Percentiles rank a stretch among this genome's conserved stretches.
phyloP scores from a whole-genome alignment of 1,140 invertebrate genomes.

The Varroa destructor region DNA sequence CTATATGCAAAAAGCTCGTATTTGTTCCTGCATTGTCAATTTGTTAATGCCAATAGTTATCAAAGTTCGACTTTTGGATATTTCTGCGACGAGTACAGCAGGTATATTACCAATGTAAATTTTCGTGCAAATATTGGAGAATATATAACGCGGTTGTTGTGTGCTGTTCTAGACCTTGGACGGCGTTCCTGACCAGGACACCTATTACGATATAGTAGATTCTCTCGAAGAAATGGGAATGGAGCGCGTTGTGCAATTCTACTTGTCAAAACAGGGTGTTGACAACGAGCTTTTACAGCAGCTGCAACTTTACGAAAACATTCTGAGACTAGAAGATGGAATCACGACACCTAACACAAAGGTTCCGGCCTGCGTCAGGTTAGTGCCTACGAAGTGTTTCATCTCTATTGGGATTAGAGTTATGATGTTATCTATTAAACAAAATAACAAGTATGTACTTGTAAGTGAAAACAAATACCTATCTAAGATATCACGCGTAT shows the following conservation, averaged over 20 bases:
- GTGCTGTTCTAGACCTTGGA: constrained; percentile 53
- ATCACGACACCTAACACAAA: neutral
- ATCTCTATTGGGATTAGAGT: too few relatives aligned
- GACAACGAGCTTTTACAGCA: constrained; percentile 83
- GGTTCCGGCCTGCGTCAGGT: constrained; percentile 27
- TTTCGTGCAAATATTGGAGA: too few relatives aligned
- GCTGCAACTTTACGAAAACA: constrained; percentile 75
- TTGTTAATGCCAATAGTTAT: too few relatives aligned
- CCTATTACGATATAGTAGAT: constrained; percentile 96
- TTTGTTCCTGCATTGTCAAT: too few relatives aligned
- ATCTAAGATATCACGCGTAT: too few relatives aligned
- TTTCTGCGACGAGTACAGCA: too few relatives aligned
- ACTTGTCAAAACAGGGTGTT: constrained; percentile 82
- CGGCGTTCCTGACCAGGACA: constrained; percentile 88
- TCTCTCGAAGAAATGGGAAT: constrained; percentile 89
- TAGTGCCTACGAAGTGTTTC: neutral
- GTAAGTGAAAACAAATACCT: too few relatives aligned
- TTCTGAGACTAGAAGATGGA: constrained; percentile 17
- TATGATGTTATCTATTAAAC: too few relatives aligned
- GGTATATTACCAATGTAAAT: too few relatives aligned
- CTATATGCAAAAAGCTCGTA: too few relatives aligned
- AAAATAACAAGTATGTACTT: too few relatives aligned
- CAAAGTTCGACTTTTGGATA: too few relatives aligned
- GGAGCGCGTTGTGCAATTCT: constrained; percentile 74
- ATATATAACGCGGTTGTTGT: neutral